Evolutionary conservation across 2,113 vertebrate genomes (phyloP).

Genomic region (Ciconia maguari): DNA sequence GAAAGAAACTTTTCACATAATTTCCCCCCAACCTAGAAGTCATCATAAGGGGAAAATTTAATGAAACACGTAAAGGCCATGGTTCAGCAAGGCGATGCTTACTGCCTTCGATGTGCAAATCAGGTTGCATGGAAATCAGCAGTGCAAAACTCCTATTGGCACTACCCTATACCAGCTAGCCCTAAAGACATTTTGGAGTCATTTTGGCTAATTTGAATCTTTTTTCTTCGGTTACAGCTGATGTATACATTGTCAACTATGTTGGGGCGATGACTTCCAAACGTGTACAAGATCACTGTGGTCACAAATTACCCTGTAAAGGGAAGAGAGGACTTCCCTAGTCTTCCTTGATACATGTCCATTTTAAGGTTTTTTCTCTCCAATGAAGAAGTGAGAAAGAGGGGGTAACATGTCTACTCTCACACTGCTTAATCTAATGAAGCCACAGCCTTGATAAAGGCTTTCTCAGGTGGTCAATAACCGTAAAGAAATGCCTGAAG

Average conservation of each 20-base stretch:
- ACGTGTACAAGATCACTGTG: rapidly evolving
- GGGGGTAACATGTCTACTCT: background rate
- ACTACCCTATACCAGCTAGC: background rate
- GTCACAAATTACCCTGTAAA: background rate
- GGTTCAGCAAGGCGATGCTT: background rate
- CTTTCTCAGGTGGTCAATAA: background rate
- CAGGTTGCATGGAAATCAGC: background rate
- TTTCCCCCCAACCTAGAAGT: background rate
- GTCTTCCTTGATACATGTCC: background rate
- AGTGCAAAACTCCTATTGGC: background rate
- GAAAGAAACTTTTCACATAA: background rate
- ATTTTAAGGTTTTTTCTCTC: background rate
- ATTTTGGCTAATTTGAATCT: background rate
- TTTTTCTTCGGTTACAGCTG: background rate
- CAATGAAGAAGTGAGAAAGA: background rate
- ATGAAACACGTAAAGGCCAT: background rate
- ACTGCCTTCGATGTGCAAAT: rapidly evolving
- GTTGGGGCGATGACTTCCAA: background rate
- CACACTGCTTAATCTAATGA: background rate
- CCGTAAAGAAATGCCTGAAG: background rate
- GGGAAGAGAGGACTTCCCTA: background rate
- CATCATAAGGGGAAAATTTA: background rate
- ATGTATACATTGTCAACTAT: background rate
- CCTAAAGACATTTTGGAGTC: background rate
- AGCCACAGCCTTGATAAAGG: background rate